Percentiles rank a stretch among this genome's conserved stretches.
phyloP scores from a whole-genome alignment of 2,797 vertebrate genomes.

The Intellagama lesueurii region DNA sequence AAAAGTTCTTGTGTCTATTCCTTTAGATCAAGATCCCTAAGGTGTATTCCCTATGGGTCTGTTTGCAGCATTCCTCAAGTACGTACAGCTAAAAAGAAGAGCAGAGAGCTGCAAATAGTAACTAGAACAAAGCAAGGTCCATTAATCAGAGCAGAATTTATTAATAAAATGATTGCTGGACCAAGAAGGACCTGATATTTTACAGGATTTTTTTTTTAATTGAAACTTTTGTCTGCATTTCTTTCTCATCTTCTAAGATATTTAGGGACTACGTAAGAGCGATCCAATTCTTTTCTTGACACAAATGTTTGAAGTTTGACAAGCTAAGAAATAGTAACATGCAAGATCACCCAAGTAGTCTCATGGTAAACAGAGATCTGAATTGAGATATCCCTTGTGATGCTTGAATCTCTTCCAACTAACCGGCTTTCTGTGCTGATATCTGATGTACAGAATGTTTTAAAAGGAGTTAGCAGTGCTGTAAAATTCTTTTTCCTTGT shows the following conservation, averaged over 20 bases:
- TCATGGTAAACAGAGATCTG: background rate
- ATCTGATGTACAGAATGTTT: background rate
- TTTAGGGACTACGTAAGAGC: background rate
- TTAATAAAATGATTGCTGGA: conserved; percentile 5
- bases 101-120: conserved; percentile 20
- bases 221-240: background rate
- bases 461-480: too few species aligned
- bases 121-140: background rate
- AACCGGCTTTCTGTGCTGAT: background rate
- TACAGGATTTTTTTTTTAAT: background rate
- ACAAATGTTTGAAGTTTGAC: background rate
- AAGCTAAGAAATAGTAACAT: background rate
- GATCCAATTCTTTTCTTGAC: background rate
- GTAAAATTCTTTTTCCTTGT: too few species aligned
- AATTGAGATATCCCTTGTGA: background rate
- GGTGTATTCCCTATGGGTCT: background rate
- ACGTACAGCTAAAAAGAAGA: background rate
- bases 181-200: background rate
- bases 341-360: background rate
- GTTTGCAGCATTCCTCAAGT: background rate
- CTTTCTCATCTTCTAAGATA: background rate
- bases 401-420: background rate
- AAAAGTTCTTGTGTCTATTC: background rate
- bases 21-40: background rate
- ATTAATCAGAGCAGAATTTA: conserved; percentile 5